phyloP scores from a whole-genome alignment of 2,888 invertebrate genomes.

The Chloroclysta siterata region DNA sequence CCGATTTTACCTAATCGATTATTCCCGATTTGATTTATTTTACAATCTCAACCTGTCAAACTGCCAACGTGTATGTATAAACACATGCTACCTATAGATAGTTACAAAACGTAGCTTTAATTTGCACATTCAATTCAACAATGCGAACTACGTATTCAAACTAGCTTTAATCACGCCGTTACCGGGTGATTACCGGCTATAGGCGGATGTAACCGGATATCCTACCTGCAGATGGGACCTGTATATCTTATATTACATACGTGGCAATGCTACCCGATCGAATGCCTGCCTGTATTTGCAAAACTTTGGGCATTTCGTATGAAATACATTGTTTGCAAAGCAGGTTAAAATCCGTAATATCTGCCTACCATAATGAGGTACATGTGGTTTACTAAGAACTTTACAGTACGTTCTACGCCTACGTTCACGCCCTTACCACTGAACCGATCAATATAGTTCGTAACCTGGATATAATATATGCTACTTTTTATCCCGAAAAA shows the following conservation, averaged over 20 bases:
- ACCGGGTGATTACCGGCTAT: constrained; percentile 19
- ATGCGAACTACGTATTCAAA: constrained; percentile 3
- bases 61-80: no score
- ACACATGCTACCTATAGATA: no score
- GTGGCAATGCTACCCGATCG: background rate
- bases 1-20: no score
- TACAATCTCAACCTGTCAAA: no score
- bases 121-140: constrained; percentile 6
- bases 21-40: no score
- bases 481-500: no score
- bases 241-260: constrained; percentile 11
- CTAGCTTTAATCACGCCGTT: constrained; percentile 12
- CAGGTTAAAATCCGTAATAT: background rate
- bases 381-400: no score
- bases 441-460: no score
- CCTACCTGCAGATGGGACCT: constrained; percentile 24
- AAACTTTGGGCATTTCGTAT: background rate
- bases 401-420: no score
- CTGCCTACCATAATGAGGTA: background rate
- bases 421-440: no score
- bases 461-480: no score
- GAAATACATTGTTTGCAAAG: background rate
- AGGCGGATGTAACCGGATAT: constrained; percentile 21
- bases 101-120: background rate
- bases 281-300: background rate